Evolutionary conservation across 1,140 invertebrate genomes (phyloP).

Genomic region (Drosophila persimilis): DNA sequence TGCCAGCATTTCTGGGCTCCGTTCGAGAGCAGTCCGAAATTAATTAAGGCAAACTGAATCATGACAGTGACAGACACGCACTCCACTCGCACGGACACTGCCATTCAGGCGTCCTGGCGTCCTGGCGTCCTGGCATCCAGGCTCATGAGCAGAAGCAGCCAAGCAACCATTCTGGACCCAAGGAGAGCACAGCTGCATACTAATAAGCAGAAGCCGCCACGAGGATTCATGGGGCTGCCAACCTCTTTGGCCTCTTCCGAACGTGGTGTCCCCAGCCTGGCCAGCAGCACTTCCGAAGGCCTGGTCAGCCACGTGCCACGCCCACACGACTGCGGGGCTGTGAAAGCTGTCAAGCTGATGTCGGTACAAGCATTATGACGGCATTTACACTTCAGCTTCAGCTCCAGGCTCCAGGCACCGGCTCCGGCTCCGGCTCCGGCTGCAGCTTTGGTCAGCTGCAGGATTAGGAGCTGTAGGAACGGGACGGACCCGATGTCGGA

Average conservation of each 20-base stretch:
- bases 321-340: conserved; percentile 11
- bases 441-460: conserved; percentile 20
- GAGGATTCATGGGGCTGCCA: conserved; percentile 6
- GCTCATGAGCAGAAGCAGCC: not conserved
- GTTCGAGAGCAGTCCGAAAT: conserved; percentile 42
- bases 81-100: conserved; percentile 32
- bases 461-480: conserved; percentile 49
- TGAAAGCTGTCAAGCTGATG: conserved; percentile 62
- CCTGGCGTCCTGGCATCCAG: conserved; percentile 3
- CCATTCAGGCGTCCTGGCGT: conserved; percentile 4
- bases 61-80: conserved; percentile 51
- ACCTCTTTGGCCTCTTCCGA: not conserved
- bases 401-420: conserved; percentile 10
- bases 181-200: conserved; percentile 50
- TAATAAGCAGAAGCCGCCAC: conserved; percentile 39
- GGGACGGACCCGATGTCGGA: conserved; percentile 5
- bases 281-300: not conserved
- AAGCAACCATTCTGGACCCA: conserved; percentile 12
- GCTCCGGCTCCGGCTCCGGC: conserved; percentile 12
- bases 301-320: conserved; percentile 45
- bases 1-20: not conserved
- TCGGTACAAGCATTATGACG: conserved; percentile 75
- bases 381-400: conserved; percentile 69
- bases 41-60: conserved; percentile 74
- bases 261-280: not conserved